Evolutionary conservation across 2,797 vertebrate genomes (phyloP).

Genomic region (Atherinosoma microstoma): DNA sequence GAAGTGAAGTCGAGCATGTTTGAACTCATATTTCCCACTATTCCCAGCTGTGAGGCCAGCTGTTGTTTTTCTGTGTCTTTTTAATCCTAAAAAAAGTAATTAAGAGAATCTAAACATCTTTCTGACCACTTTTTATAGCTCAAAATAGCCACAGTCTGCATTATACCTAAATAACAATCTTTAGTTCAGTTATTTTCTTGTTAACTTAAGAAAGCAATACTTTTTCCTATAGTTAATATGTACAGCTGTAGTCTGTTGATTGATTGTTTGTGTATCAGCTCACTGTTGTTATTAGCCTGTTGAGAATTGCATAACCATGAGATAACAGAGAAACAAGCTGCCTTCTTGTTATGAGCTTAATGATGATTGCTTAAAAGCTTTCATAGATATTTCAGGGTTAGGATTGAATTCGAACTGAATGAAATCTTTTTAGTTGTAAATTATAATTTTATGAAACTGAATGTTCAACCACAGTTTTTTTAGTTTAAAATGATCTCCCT

Average conservation of each 20-base stretch:
- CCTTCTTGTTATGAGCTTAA: not conserved
- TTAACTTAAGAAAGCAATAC: not conserved
- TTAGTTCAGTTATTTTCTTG: not conserved
- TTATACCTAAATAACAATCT: not conserved
- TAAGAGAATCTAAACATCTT: not conserved
- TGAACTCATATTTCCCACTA: conserved; percentile 14
- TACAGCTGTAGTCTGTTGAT: not conserved
- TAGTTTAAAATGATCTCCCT: not conserved
- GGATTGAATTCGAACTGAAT: too few species aligned
- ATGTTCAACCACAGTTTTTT: not conserved
- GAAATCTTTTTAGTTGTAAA: not conserved
- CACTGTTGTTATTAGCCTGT: not conserved
- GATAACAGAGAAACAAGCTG: not conserved
- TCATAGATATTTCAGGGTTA: not conserved
- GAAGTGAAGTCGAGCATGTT: not conserved
- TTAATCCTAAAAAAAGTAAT: not conserved
- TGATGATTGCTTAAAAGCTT: not conserved
- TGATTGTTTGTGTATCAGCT: not conserved
- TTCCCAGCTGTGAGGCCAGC: conserved; percentile 13
- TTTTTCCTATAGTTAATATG: not conserved
- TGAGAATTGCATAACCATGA: not conserved
- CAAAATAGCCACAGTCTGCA: not conserved
- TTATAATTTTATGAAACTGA: not conserved
- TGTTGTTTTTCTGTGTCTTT: not conserved
- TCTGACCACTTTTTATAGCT: not conserved